Evolutionary conservation across 1,140 invertebrate species (phyloP), one percentile per base, ranked within the genome.

Genomic region (Eueides isabella): DNA sequence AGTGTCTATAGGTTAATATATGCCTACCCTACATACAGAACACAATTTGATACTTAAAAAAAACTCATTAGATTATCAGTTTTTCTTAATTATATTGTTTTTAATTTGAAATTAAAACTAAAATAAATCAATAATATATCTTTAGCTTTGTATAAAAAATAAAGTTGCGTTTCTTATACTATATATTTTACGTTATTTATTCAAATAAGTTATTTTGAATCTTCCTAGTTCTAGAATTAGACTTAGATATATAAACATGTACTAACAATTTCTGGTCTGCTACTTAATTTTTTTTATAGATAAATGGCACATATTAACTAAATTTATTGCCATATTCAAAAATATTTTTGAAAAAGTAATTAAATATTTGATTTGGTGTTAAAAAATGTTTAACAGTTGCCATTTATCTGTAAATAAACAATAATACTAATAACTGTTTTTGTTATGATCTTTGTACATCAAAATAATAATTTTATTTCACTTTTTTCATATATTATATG

Each of bases 131-230:
- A 44, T 19, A 16, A 44, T 16, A 16, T 38, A 12, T 38, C 14
- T 38, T 38, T 38, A n/a, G 9, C 11, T 38, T 38, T 14, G 14
- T 38, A 44, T 44, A 19, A 19, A 44, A 16, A 44, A 44, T 28
- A 61, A 68, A 26, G 71, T 64, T 72, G 71, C 72, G 35, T 68
- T 68, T 74, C 48, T 23, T 48, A 63, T 6, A 16, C 38, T 72
- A 44, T 33, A 31, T 33, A 11, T 26, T 55, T 48, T n/a, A n/a
- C n/a, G 30, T 74, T 48, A 74, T 74, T 74, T 68, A 74, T 68
- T 74, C 66, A 29, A 44, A 65, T 77, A 77, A 77, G 75, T 68
- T 73, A 29, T 73, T 73, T 65, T 38, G 75, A 77, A 77, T 77
- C 71, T 77, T 73, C 71, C 67, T 73, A 73, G 67, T 14, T 72